Evolutionary conservation across 2,888 invertebrate species (phyloP).

Genomic region (Macropis europaea): DNA sequence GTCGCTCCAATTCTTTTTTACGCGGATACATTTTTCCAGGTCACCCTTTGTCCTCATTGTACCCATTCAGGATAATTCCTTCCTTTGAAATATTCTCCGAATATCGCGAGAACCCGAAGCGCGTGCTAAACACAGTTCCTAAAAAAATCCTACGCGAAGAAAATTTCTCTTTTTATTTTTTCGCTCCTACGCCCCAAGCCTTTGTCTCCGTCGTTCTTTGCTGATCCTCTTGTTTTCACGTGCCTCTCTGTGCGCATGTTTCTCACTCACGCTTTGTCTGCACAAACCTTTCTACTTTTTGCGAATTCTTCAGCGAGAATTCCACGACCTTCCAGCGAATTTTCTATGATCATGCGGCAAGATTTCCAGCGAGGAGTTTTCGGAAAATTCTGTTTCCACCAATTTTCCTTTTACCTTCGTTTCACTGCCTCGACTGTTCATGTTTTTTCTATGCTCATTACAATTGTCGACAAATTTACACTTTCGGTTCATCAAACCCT

Average conservation of each 20-base stretch:
- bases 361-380: no score
- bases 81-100: not conserved
- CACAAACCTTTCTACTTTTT: not conserved
- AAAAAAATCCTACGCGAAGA: not conserved
- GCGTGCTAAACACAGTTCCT: no score
- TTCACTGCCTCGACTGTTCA: no score
- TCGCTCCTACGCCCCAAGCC: not conserved
- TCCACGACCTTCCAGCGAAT: not conserved
- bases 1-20: not conserved
- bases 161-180: not conserved
- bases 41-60: not conserved
- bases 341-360: not conserved
- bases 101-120: no score
- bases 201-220: not conserved
- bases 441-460: no score
- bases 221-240: not conserved
- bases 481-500: no score
- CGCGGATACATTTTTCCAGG: not conserved
- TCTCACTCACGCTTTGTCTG: conserved; percentile 7
- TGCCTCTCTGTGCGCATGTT: conserved; percentile 2
- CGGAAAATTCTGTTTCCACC: no score
- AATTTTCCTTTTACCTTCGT: no score
- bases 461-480: no score
- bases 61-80: not conserved
- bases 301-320: conserved; percentile 2